A percentile compares a stretch with the other conserved stretches of the same genome.
Evolutionary conservation across 1,140 invertebrate species (phyloP).

Genomic region (Armadillidium nasatum): DNA sequence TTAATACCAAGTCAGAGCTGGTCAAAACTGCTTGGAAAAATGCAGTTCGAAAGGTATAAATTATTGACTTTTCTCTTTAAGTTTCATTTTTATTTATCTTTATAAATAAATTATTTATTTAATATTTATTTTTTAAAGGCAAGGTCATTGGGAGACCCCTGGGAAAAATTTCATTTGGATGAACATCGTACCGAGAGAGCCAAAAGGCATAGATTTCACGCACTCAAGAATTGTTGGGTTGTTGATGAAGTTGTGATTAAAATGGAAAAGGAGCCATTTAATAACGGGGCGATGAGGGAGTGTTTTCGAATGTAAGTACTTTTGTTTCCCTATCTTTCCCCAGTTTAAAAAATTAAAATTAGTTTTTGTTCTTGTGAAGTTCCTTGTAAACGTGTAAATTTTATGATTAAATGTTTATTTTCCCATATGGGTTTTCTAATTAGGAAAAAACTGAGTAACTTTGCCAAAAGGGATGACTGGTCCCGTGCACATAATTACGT

Average conservation of each 20-base stretch:
- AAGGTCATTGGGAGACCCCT: slow-evolving; percentile 49
- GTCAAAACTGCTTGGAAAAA: slow-evolving; percentile 35
- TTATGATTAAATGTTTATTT: background rate
- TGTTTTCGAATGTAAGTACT: slow-evolving; percentile 56
- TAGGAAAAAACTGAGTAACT: slow-evolving; percentile 57
- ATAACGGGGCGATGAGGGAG: slow-evolving; percentile 58
- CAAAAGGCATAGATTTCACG: slow-evolving; percentile 52
- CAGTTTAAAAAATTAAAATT: background rate
- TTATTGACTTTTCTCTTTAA: too few species aligned
- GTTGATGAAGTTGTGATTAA: slow-evolving; percentile 54
- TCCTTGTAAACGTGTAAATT: background rate
- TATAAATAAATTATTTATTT: too few species aligned
- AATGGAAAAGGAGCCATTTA: slow-evolving; percentile 55
- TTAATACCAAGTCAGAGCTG: slow-evolving; percentile 17
- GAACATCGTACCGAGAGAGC: slow-evolving; percentile 49
- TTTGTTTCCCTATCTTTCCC: background rate
- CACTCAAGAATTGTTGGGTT: slow-evolving; percentile 51
- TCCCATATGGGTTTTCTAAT: slow-evolving; percentile 25
- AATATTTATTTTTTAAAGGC: slow-evolving; percentile 26
- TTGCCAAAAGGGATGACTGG: slow-evolving; percentile 53
- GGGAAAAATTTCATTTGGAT: slow-evolving; percentile 52
- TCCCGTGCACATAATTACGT: slow-evolving; percentile 58
- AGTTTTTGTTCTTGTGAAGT: background rate
- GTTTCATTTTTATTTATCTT: too few species aligned
- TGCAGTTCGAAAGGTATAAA: slow-evolving; percentile 34